Percentiles rank a stretch among this genome's conserved stretches.
Evolutionary conservation across 2,888 invertebrate species (phyloP).

Genomic region (Emmelina monodactyla): DNA sequence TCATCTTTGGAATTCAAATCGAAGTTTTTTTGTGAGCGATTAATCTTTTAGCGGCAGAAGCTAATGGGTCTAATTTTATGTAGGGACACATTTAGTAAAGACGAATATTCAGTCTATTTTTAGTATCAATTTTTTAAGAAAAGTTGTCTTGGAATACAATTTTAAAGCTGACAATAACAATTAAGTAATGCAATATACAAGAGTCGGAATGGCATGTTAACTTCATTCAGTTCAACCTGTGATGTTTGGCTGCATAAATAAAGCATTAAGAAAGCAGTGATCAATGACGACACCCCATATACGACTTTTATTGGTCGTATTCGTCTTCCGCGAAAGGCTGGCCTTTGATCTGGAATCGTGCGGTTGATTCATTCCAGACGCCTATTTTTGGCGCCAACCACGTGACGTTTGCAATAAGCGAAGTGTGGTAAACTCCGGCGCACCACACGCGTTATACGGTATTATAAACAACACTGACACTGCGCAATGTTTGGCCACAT

Average conservation of each 20-base stretch:
- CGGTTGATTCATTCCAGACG: constrained; percentile 44
- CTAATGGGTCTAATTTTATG: constrained; percentile 17
- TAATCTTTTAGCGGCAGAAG: constrained; percentile 19
- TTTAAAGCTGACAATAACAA: no score
- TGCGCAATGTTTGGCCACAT: constrained; percentile 63
- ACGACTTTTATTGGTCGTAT: constrained; percentile 10
- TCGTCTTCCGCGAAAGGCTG: constrained; percentile 36
- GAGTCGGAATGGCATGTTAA: no score
- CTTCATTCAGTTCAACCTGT: no score
- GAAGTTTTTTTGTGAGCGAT: constrained; percentile 10
- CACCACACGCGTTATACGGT: constrained; percentile 24
- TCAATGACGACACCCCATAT: not conserved
- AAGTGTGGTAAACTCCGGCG: constrained; percentile 38
- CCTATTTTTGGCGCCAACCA: constrained; percentile 39
- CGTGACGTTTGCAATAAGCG: constrained; percentile 23
- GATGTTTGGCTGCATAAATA: no score
- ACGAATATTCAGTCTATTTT: no score
- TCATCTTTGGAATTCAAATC: not conserved
- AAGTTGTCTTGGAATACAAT: no score
- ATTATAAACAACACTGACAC: constrained; percentile 24
- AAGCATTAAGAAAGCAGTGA: not conserved
- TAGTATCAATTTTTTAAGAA: no score
- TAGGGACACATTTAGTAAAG: constrained; percentile 5
- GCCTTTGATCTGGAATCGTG: constrained; percentile 56
- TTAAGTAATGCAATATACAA: no score